Conservation (phyloP, 1,140 invertebrate genomes). For the Penaeus chinensis region DNA sequence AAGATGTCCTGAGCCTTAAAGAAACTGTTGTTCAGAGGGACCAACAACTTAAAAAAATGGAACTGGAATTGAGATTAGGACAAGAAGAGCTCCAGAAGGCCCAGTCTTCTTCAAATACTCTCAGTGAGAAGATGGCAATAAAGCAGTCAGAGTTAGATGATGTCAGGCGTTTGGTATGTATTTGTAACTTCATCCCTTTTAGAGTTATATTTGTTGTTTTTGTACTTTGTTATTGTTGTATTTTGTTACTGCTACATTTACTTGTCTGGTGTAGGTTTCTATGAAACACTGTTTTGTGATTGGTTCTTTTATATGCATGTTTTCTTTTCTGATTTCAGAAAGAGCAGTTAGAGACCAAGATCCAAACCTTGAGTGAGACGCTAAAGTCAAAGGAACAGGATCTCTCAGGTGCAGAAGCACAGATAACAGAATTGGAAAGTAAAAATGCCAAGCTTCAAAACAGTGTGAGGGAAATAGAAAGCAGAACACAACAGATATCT, state of each 20-base stretch:
- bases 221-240: neutral
- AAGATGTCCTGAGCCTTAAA: slow-evolving; percentile 6
- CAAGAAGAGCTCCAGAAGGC: slow-evolving; percentile 22
- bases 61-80: neutral
- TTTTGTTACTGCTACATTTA: too few species aligned
- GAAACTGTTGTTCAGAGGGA: slow-evolving; percentile 34
- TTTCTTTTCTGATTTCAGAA: slow-evolving; percentile 8
- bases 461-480: neutral
- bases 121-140: neutral
- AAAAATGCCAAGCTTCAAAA: neutral
- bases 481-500: slow-evolving; percentile 8
- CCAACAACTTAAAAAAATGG: slow-evolving; percentile 6
- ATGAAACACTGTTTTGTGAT: neutral
- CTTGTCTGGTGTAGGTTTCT: neutral
- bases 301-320: neutral
- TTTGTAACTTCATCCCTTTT: neutral
- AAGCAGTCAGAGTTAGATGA: neutral
- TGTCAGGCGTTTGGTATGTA: neutral
- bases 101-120: neutral
- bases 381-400: slow-evolving; percentile 1
- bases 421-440: neutral
- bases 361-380: neutral
- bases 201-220: too few species aligned
- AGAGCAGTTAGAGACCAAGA: neutral
- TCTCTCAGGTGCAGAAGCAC: neutral